phyloP scores from a whole-genome alignment of 37 sponge, comb jelly and placozoan species.

The Ianthella basta region DNA sequence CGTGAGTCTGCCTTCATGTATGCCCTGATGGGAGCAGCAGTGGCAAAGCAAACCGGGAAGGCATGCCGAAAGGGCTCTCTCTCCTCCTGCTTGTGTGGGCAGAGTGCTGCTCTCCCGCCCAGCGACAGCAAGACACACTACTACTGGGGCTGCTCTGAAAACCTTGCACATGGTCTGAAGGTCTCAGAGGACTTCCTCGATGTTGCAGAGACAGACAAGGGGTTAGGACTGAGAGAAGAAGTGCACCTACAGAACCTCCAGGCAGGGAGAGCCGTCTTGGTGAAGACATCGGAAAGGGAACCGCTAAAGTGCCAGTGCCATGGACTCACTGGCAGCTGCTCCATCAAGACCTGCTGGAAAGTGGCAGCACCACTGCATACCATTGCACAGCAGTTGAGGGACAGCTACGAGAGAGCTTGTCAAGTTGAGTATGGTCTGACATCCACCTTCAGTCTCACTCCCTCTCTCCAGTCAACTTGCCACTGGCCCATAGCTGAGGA shows the following conservation, averaged over 20 bases:
- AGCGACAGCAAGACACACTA: not conserved
- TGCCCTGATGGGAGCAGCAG: conserved; percentile 46
- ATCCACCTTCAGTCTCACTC: not conserved
- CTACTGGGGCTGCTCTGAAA: conserved; percentile 17
- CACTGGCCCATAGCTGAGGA: not conserved
- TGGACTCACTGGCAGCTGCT: conserved; percentile 72
- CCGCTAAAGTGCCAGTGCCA: conserved; percentile 44
- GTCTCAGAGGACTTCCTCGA: conserved; percentile 10
- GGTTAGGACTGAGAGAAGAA: conserved; percentile 1
- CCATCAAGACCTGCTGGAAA: conserved; percentile 63
- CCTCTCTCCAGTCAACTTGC: not conserved
- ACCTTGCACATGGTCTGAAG: not conserved
- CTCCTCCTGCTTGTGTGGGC: not conserved
- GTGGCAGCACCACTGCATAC: conserved; percentile 3
- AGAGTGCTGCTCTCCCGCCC: not conserved
- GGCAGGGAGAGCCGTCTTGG: conserved; percentile 1
- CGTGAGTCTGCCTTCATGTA: conserved; percentile 55
- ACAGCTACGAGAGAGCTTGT: conserved; percentile 33
- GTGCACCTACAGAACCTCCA: conserved; percentile 5
- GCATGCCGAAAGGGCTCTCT: conserved; percentile 29
- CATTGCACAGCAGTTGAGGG: conserved; percentile 30
- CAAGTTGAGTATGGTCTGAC: conserved; percentile 10
- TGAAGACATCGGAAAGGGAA: not conserved
- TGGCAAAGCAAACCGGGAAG: conserved; percentile 13
- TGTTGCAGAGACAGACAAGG: conserved; percentile 3